phyloP scores from a whole-genome alignment of 2,888 invertebrate genomes.

The Scaptomyza parva region DNA sequence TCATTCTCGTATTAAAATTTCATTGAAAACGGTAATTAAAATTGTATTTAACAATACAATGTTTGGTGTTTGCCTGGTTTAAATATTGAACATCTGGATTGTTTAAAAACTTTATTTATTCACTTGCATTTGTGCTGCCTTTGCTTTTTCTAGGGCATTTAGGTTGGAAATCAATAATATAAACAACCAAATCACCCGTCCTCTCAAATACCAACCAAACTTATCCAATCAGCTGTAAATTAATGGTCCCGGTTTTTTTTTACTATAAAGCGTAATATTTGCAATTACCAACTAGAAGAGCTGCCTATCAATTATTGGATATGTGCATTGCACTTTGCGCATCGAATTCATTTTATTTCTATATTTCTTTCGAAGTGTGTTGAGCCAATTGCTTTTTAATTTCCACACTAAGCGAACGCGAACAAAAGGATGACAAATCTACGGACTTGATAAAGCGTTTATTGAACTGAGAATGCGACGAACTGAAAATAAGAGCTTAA shows the following conservation, averaged over 20 bases:
- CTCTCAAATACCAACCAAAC: background rate
- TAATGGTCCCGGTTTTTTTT: constrained; percentile 3
- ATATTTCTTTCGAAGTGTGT: constrained; percentile 23
- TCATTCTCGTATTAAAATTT: background rate
- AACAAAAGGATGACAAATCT: constrained; percentile 33
- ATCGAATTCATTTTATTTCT: constrained; percentile 15
- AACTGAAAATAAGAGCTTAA: constrained; percentile 14
- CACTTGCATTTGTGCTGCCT: constrained; percentile 6
- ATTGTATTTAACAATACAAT: background rate
- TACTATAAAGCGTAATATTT: constrained; percentile 12
- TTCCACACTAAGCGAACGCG: constrained; percentile 19
- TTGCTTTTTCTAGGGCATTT: constrained; percentile 2
- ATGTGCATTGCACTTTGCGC: constrained; percentile 35
- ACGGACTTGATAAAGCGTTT: constrained; percentile 54
- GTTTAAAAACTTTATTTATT: constrained; percentile 29
- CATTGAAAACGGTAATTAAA: background rate
- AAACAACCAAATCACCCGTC: background rate
- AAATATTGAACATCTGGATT: background rate
- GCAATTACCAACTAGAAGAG: constrained; percentile 4
- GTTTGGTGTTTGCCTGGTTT: background rate
- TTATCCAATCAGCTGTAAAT: constrained; percentile 2
- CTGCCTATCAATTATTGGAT: constrained; percentile 16
- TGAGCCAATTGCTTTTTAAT: constrained; percentile 21
- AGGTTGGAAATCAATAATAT: constrained; percentile 46
- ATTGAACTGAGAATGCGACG: constrained; percentile 46